A percentile compares a stretch with the other conserved stretches of the same genome.
Evolutionary conservation across 2,797 vertebrate species (phyloP).

Genomic region (Cetoscarus ocellatus): DNA sequence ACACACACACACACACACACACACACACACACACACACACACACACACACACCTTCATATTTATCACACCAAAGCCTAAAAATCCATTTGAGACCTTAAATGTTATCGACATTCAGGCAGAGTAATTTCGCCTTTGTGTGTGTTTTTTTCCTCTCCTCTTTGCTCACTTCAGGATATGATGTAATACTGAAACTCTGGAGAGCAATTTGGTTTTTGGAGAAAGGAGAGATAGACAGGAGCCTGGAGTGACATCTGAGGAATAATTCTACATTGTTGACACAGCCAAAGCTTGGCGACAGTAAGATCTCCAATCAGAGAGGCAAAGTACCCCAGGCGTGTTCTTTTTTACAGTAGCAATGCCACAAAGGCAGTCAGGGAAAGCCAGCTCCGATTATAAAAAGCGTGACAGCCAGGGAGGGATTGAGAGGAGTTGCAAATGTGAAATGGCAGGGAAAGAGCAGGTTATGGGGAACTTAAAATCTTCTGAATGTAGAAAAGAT

Average conservation of each 20-base stretch:
- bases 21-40: too few species aligned
- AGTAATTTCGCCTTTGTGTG: conserved; percentile 54
- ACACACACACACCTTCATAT: too few species aligned
- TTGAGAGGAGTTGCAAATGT: conserved; percentile 55
- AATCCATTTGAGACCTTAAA: conserved; percentile 57
- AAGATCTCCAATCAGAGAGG: conserved; percentile 67
- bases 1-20: too few species aligned
- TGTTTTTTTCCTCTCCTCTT: conserved; percentile 42
- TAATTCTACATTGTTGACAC: conserved; percentile 55
- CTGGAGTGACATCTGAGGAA: conserved; percentile 72
- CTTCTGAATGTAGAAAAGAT: conserved; percentile 27
- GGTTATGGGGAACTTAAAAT: conserved; percentile 21
- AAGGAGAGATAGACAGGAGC: conserved; percentile 40
- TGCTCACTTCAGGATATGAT: conserved; percentile 60
- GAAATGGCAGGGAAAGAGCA: conserved; percentile 33
- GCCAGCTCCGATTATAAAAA: conserved; percentile 63
- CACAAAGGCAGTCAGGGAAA: conserved; percentile 58
- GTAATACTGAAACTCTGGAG: conserved; percentile 57
- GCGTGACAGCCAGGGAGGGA: conserved; percentile 52
- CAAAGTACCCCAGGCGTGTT: conserved; percentile 65
- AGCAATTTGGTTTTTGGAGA: conserved; percentile 53
- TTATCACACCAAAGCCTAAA: conserved; percentile 47
- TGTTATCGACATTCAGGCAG: conserved; percentile 54
- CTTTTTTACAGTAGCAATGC: conserved; percentile 57
- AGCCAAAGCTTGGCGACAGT: conserved; percentile 53